Conservation (phyloP, 1,140 invertebrate species). For the Laupala kohalensis region DNA sequence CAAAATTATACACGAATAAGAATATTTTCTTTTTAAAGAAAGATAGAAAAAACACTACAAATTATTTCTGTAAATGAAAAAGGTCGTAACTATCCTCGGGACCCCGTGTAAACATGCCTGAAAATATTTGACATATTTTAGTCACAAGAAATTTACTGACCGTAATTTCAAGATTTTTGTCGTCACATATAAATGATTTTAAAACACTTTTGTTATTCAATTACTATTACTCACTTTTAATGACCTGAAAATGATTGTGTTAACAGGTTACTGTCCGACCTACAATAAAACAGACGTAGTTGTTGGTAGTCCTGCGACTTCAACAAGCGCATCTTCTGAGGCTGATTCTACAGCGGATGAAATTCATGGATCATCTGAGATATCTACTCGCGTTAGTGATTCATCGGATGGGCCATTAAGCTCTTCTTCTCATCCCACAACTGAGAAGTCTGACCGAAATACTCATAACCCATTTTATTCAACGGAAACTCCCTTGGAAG, state of each 20-base stretch:
- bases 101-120: not conserved
- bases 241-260: too few relatives aligned
- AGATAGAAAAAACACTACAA: too few relatives aligned
- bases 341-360: too few relatives aligned
- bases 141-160: not conserved
- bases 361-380: not conserved
- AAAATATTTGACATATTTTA: not conserved
- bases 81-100: too few relatives aligned
- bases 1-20: too few relatives aligned
- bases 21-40: too few relatives aligned
- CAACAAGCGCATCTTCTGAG: too few relatives aligned
- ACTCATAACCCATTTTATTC: not conserved
- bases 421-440: not conserved
- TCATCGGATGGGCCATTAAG: not conserved
- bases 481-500: not conserved
- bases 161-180: not conserved
- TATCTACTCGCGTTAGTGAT: not conserved
- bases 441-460: not conserved
- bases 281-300: too few relatives aligned
- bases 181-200: not conserved
- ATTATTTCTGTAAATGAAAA: too few relatives aligned
- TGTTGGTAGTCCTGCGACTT: too few relatives aligned
- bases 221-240: too few relatives aligned
- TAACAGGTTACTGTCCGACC: not conserved
- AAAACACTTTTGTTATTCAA: not conserved